These are phyloP conservation scores for Aphaenogaster rudis DNA, from an alignment of 1,140 invertebrate species.

Conservation along the genomic window DNA sequence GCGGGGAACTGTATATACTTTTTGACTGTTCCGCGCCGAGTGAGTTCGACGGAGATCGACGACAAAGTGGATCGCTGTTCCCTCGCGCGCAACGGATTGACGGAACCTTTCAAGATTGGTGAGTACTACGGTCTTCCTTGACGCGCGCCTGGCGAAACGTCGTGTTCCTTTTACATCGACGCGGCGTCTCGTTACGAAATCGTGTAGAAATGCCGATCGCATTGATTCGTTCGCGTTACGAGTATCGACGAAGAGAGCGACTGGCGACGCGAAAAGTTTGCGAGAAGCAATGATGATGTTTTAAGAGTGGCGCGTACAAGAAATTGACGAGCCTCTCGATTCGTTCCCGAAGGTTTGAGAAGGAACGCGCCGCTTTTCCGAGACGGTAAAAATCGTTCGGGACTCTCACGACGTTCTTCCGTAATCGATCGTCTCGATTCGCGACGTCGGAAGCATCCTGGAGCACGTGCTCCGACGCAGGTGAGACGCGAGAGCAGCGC, in stretches of 20 bases:
- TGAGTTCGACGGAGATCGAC: constrained; percentile 10
- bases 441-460: background rate
- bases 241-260: background rate
- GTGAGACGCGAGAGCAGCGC: background rate
- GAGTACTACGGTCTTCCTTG: constrained; percentile 69
- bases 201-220: background rate
- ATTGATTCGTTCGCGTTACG: background rate
- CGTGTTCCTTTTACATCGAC: background rate
- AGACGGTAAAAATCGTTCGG: background rate
- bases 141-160: background rate
- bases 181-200: background rate
- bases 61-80: constrained; percentile 82
- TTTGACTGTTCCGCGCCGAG: constrained; percentile 13
- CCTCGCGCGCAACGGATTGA: constrained; percentile 73
- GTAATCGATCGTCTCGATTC: background rate
- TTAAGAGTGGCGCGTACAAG: too few species aligned
- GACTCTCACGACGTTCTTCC: too few species aligned
- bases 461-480: constrained; percentile 22
- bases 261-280: background rate
- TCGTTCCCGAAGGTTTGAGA: background rate
- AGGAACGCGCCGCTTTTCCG: background rate
- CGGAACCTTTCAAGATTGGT: constrained; percentile 85
- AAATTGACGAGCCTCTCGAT: background rate
- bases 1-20: constrained; percentile 14
- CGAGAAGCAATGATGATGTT: too few species aligned